A percentile compares a stretch with the other conserved stretches of the same genome.
Conservation (phyloP, 2,888 invertebrate species). For the Drosophila pseudotalamancana region DNA sequence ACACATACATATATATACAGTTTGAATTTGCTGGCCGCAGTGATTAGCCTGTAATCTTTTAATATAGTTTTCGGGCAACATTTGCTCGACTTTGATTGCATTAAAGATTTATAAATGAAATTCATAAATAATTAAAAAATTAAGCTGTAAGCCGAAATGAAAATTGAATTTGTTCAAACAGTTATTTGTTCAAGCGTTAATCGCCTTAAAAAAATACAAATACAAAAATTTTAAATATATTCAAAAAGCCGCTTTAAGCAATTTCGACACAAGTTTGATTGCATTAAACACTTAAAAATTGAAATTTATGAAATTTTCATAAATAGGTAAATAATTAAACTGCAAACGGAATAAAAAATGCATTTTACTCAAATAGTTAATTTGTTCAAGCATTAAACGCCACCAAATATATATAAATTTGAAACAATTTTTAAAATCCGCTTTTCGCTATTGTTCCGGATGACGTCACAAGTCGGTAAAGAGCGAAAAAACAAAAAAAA, state of each 20-base stretch:
- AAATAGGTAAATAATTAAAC: too few relatives aligned
- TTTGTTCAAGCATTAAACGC: too few relatives aligned
- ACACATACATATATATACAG: too few relatives aligned
- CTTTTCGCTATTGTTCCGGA: neutral
- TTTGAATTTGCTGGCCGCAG: slow-evolving; percentile 49
- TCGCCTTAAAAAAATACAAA: too few relatives aligned
- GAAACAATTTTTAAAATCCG: neutral
- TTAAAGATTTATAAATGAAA: neutral
- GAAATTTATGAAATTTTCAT: too few relatives aligned
- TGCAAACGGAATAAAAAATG: too few relatives aligned
- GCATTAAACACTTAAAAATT: too few relatives aligned
- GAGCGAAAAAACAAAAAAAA: neutral
- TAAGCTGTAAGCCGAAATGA: neutral
- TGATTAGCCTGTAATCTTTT: slow-evolving; percentile 63
- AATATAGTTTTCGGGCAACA: slow-evolving; percentile 44
- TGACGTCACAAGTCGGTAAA: slow-evolving; percentile 1
- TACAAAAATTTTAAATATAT: too few relatives aligned
- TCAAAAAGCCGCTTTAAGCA: too few relatives aligned
- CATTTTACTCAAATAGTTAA: too few relatives aligned
- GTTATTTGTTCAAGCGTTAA: neutral
- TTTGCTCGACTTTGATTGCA: slow-evolving; percentile 3
- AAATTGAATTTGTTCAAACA: neutral
- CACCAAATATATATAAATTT: too few relatives aligned
- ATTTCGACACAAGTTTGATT: too few relatives aligned
- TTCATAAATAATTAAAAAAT: neutral